These are phyloP conservation scores for Atherinomorus stipes DNA, from an alignment of 2,113 vertebrate species.

Conservation along the genomic window DNA sequence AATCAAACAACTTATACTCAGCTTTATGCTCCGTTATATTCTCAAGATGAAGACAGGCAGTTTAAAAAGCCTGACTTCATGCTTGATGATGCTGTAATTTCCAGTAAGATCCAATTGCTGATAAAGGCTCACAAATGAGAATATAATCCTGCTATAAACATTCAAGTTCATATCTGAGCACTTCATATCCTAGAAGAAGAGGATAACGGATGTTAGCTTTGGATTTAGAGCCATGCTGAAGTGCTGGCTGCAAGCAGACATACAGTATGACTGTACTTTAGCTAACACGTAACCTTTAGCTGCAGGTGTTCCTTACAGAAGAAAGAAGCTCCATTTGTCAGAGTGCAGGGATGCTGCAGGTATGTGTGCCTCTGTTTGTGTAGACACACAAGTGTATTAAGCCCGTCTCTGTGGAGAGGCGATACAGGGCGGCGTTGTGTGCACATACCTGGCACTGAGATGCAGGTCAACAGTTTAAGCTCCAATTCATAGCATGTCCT, in stretches of 20 bases:
- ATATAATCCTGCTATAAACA: neutral
- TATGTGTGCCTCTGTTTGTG: conserved; percentile 20
- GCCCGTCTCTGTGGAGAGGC: conserved; percentile 29
- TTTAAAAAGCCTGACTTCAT: neutral
- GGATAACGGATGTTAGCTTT: neutral
- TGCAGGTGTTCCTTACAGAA: conserved; percentile 46
- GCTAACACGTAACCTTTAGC: conserved; percentile 21
- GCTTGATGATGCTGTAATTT: neutral
- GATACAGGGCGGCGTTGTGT: conserved; percentile 26
- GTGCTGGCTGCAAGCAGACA: neutral
- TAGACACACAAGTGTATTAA: conserved; percentile 4
- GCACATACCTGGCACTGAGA: conserved; percentile 42
- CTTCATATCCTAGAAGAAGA: no score
- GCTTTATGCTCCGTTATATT: neutral
- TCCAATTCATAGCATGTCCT: conserved; percentile 62
- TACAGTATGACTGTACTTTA: conserved; percentile 14
- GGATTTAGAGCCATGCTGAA: conserved; percentile 33
- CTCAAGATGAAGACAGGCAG: neutral
- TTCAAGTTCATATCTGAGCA: neutral
- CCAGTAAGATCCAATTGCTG: neutral
- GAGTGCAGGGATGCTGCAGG: conserved; percentile 10
- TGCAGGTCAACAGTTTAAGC: conserved; percentile 76
- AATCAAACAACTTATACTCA: neutral
- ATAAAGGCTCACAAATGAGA: neutral
- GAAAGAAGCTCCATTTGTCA: conserved; percentile 49